Conservation (phyloP, 2,797 vertebrate genomes). For the Hyperoplus immaculatus region DNA sequence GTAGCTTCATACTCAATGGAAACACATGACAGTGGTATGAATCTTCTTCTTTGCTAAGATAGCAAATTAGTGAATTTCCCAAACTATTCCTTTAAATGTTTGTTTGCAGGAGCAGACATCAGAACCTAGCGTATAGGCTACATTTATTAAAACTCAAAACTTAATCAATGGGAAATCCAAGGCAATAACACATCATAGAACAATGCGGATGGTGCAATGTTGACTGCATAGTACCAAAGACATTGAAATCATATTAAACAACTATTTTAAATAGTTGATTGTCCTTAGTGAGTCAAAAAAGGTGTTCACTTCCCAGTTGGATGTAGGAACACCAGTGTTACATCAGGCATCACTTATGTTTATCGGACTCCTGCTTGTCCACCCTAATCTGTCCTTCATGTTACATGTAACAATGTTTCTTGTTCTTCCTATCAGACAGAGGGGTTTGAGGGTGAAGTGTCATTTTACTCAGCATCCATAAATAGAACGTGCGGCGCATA, state of each 20-base stretch:
- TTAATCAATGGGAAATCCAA: neutral
- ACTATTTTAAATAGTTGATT: neutral
- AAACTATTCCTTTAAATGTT: neutral
- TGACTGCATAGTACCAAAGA: neutral
- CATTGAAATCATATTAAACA: neutral
- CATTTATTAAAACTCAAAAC: neutral
- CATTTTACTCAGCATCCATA: slow-evolving; percentile 82
- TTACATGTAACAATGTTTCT: slow-evolving; percentile 42
- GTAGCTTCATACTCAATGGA: neutral
- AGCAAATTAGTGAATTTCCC: neutral
- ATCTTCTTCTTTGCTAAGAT: neutral
- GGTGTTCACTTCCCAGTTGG: neutral
- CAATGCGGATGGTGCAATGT: neutral
- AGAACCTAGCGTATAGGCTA: too few species aligned
- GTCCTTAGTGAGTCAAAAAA: neutral
- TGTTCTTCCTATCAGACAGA: slow-evolving; percentile 54
- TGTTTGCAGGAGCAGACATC: neutral
- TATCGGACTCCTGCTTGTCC: slow-evolving; percentile 29
- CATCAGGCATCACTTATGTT: slow-evolving; percentile 8
- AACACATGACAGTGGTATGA: neutral
- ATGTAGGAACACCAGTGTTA: neutral
- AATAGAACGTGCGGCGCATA: slow-evolving; percentile 77
- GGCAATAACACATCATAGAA: neutral
- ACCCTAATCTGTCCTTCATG: slow-evolving; percentile 38
- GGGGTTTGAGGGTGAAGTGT: slow-evolving; percentile 78